phyloP scores from a whole-genome alignment of 2,797 vertebrate species.

The Cossypha polioptera region DNA sequence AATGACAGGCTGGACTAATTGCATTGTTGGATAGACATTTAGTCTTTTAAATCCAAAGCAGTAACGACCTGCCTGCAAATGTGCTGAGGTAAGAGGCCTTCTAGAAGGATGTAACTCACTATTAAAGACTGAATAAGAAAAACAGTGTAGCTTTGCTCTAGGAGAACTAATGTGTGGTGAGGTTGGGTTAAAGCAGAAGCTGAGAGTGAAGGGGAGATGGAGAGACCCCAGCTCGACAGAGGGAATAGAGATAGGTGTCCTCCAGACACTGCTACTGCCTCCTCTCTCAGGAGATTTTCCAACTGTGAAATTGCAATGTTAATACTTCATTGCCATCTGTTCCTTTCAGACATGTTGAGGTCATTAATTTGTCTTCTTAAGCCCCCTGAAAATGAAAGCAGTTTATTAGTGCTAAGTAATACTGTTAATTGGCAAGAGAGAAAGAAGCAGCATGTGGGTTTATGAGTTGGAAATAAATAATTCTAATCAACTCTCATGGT shows the following conservation, averaged over 20 bases:
- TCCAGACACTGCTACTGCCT: neutral
- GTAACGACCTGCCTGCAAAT: neutral
- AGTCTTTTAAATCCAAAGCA: slow-evolving; percentile 58
- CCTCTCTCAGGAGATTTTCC: neutral
- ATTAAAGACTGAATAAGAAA: neutral
- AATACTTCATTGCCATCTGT: slow-evolving; percentile 57
- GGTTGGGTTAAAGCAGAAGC: neutral
- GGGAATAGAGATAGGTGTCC: neutral
- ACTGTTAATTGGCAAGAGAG: slow-evolving; percentile 22
- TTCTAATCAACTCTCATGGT: neutral
- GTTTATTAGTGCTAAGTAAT: slow-evolving; percentile 49
- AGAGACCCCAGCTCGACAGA: neutral
- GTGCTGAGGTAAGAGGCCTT: neutral
- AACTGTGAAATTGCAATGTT: slow-evolving; percentile 25
- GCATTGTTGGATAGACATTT: slow-evolving; percentile 49
- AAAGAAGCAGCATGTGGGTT: neutral
- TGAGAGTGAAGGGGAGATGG: accelerated
- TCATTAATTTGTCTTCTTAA: slow-evolving; percentile 57
- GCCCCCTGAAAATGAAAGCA: slow-evolving; percentile 59
- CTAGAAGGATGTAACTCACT: neutral
- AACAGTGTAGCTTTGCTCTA: neutral
- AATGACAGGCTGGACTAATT: slow-evolving; percentile 33
- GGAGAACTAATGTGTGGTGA: neutral
- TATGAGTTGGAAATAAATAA: neutral
- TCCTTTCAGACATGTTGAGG: slow-evolving; percentile 39